Base-by-base conservation (phyloP, 1,140 invertebrate genomes). In the Hycleus cichorii region DNA sequence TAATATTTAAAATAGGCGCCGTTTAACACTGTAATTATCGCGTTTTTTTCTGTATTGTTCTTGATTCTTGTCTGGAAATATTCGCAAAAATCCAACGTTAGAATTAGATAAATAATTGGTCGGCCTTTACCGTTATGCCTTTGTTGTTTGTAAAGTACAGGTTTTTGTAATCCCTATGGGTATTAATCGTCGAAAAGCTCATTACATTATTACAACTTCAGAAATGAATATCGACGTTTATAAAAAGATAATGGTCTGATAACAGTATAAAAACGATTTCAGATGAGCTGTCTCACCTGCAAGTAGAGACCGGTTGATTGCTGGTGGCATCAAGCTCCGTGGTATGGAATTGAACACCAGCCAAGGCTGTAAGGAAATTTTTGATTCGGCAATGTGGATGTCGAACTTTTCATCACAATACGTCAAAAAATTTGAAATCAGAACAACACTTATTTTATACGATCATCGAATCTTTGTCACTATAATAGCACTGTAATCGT, bases 251-350 rank as follows among this genome's bases (percentile, higher is more conserved):
- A 60, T 55, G 38, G 58, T 40, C 52, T 60, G 52, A 60, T 60
- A 60, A 60, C 58, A 60, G 58, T 56, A 56, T 38, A 60, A 56
- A 59, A 60, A 60, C 26, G 45, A 12, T 52, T 32, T 47, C 58
- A 40, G 27, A 56, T 49, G 58, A 56, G 47, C 40, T 47, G 46
- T 49, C 58, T 60, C 58, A 60, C 58, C 58, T 60, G 58, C 46
- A 12, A 56, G 32, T 32, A 32, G 32, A 60, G 52, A 60, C 58
- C 58, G 58, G 58, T 60, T 55, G 56, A 47, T 11, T 44, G 43
- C 40, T 58, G 42, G 54, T 32, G 32, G 32, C 32, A 32, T 32
- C 32, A 32, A 32, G 32, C 32, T 32, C 32, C 32, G 32, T 32
- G 32, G 32, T 32, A 32, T 5, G 32, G 32, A 32, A 32, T 32